Base-by-base conservation (phyloP, 2,888 invertebrate genomes). In the Trichopoda pennipes region DNA sequence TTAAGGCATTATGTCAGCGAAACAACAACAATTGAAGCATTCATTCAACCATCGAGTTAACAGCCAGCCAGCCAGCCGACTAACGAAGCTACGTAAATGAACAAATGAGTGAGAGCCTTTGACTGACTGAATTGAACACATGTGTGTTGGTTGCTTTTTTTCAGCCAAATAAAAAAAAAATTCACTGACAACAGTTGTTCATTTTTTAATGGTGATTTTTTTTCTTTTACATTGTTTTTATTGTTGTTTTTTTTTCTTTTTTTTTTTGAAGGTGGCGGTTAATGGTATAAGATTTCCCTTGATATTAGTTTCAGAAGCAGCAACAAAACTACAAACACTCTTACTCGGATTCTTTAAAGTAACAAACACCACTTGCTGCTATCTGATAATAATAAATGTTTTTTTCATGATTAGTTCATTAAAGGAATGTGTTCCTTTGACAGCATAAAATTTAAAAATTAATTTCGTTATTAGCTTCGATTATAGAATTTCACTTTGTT, bases 221-320 rank as follows among this genome's bases (percentile, higher is more conserved):
- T 72, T 47, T 44, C 17, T 1, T 58, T 3, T 21, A 2, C 60
- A 3, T 8, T 38, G 7, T 75, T 56, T 35, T 80, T 56, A 16
- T 70, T 51, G 14, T 64, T 35, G 7, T 35, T 69, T 74, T 77
- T 81, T 28, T 4, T 28, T 4, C 8, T 28, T 28, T 28, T 28
- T 28, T 28, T 28, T 28, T 28, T 74, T 64, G 69, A 78, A 81
- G 78, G 81, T 61, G 80, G 81, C 81, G 74, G 78, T 73, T 61
- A 63, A 73, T 81, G 21, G 66, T 76, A 78, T 74, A 82, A 79
- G 82, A 82, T 79, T 82, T 82, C 82, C 82, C 79, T 82, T 75
- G 70, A 79, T 82, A 81, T 82, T 82, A 72, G 66, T 75, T 79
- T 75, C 66, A 75, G 61, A 73, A 64, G 60, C 58, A 72, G 55